Conservation (phyloP, 1,140 invertebrate species). For the Babylonia areolata region DNA sequence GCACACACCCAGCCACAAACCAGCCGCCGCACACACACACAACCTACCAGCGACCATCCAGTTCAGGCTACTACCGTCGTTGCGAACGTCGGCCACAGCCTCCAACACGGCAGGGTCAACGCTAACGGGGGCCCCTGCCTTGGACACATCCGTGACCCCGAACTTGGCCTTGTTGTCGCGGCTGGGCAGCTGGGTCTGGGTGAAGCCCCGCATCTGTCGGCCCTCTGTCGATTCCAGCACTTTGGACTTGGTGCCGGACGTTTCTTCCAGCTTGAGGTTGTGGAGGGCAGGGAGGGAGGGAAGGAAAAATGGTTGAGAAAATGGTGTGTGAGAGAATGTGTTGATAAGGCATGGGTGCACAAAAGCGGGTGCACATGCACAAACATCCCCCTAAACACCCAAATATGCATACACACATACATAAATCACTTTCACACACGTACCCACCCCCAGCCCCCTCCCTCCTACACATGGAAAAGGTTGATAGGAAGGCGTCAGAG, state of each 20-base stretch:
- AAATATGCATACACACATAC: too few species aligned
- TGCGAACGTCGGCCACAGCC: slow-evolving; percentile 56
- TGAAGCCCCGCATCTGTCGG: slow-evolving; percentile 68
- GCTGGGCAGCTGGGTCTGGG: slow-evolving; percentile 60
- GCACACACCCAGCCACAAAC: background rate
- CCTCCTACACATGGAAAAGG: too few species aligned
- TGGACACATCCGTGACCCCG: slow-evolving; percentile 46
- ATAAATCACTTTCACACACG: too few species aligned
- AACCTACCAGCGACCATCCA: slow-evolving; percentile 59
- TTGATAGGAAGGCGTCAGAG: too few species aligned
- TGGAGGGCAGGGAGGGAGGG: too few species aligned
- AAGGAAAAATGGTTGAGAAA: too few species aligned
- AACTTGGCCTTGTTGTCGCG: slow-evolving; percentile 45
- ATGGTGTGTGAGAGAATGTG: too few species aligned
- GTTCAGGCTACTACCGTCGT: slow-evolving; percentile 46
- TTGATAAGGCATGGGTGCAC: too few species aligned
- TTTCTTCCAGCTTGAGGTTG: slow-evolving; percentile 69
- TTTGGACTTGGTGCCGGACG: slow-evolving; percentile 65
- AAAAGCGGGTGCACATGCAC: too few species aligned
- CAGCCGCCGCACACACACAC: too few species aligned
- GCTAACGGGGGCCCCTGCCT: slow-evolving; percentile 52
- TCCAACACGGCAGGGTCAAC: slow-evolving; percentile 59
- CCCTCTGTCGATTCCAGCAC: slow-evolving; percentile 52
- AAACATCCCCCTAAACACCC: too few species aligned
- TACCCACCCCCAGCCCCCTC: too few species aligned